Percentiles rank a stretch among this genome's conserved stretches.
Evolutionary conservation across 2,888 invertebrate genomes (phyloP).

Genomic region (Axea sp.): DNA sequence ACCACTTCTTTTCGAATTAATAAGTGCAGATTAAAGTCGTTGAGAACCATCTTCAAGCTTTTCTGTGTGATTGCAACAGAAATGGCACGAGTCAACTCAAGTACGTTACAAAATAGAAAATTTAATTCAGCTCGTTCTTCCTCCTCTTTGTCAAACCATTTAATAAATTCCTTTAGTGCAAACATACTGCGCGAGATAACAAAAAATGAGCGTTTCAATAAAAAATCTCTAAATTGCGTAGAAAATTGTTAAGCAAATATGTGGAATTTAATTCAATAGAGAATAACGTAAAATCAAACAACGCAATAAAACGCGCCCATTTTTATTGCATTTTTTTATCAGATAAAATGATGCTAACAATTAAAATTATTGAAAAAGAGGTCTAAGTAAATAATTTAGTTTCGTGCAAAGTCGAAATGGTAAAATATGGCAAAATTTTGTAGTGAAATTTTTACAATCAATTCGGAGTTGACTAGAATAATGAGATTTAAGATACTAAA

Average conservation of each 20-base stretch:
- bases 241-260: conserved; percentile 39
- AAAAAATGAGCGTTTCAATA: conserved; percentile 35
- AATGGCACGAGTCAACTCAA: conserved; percentile 67
- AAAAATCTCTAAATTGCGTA: conserved; percentile 49
- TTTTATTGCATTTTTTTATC: conserved; percentile 24
- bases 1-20: conserved; percentile 19
- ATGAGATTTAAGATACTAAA: too few species aligned
- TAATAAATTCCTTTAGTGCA: conserved; percentile 52
- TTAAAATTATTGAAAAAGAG: too few species aligned
- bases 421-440: too few species aligned
- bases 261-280: conserved; percentile 57
- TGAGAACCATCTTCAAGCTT: conserved; percentile 68
- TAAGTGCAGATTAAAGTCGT: conserved; percentile 26
- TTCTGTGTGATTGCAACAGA: conserved; percentile 68
- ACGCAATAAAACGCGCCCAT: conserved; percentile 5
- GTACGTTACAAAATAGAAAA: conserved; percentile 73
- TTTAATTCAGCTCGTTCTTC: conserved; percentile 72
- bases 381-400: too few species aligned
- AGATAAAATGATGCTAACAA: conserved; percentile 7
- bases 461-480: too few species aligned
- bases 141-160: conserved; percentile 51
- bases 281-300: conserved; percentile 28
- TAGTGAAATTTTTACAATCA: too few species aligned
- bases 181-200: conserved; percentile 35
- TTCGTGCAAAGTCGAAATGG: too few species aligned